Evolutionary conservation across 2,888 invertebrate species (phyloP).

Genomic region (Sinohyriopsis cumingii): DNA sequence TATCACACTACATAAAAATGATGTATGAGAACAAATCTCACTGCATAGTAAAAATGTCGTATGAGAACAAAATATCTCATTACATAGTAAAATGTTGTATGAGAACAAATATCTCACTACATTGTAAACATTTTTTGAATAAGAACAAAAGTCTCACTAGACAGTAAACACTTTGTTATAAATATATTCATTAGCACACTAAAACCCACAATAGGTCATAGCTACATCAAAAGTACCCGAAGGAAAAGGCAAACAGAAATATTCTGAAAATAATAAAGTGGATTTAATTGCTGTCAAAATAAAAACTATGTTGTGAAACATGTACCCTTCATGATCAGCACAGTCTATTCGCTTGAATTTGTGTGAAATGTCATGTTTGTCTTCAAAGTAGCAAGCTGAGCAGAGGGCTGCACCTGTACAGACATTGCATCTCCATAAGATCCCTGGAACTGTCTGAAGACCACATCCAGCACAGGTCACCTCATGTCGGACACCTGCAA

Average conservation of each 20-base stretch:
- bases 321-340: constrained; percentile 20
- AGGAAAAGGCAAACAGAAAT: background rate
- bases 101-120: too few species aligned
- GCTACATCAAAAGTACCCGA: background rate
- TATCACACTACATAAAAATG: too few species aligned
- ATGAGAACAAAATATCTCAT: too few species aligned
- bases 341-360: constrained; percentile 20
- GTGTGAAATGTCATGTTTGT: constrained; percentile 26
- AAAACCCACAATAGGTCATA: too few species aligned
- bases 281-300: background rate
- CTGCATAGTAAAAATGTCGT: too few species aligned
- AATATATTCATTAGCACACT: too few species aligned
- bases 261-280: too few species aligned
- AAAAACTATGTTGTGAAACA: background rate
- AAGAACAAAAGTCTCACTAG: too few species aligned
- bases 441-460: constrained; percentile 15
- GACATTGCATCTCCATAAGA: constrained; percentile 25
- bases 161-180: too few species aligned
- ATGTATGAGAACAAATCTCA: too few species aligned
- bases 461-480: constrained; percentile 18
- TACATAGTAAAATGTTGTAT: too few species aligned
- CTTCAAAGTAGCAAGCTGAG: constrained; percentile 27
- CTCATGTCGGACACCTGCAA: constrained; percentile 56
- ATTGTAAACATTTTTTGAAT: too few species aligned
- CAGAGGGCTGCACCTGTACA: constrained; percentile 22